phyloP scores from a whole-genome alignment of 1,140 invertebrate species.

The Scaptomyza hsui region DNA sequence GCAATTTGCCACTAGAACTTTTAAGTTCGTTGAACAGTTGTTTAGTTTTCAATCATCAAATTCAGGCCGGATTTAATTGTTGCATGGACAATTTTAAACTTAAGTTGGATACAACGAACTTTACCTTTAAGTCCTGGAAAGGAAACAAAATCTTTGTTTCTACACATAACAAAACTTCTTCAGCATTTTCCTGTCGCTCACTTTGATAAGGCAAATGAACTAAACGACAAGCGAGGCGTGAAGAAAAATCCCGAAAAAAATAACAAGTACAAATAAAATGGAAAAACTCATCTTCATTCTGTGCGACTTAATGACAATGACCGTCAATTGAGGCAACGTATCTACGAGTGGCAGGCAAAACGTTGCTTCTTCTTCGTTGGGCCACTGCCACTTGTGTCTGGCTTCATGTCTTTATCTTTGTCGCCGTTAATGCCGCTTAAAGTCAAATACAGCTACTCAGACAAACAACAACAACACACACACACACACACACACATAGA shows the following conservation, averaged over 20 bases:
- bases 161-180: constrained; percentile 8
- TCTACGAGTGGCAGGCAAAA: constrained; percentile 34
- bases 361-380: neutral
- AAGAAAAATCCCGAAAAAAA: constrained; percentile 12
- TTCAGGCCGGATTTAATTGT: neutral
- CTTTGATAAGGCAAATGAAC: constrained; percentile 51
- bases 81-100: no score
- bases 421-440: constrained; percentile 73
- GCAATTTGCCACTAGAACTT: constrained; percentile 7
- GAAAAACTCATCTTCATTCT: constrained; percentile 76
- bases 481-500: constrained; percentile 23
- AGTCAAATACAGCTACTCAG: constrained; percentile 79
- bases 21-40: neutral
- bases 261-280: constrained; percentile 32
- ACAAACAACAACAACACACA: constrained; percentile 44
- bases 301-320: constrained; percentile 76
- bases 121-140: no score
- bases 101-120: no score
- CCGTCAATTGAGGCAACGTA: constrained; percentile 68
- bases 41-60: neutral
- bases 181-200: constrained; percentile 16
- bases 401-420: constrained; percentile 78
- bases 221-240: constrained; percentile 54
- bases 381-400: constrained; percentile 48
- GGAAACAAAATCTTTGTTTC: no score